These are phyloP conservation scores for Xenus cinereus DNA, from an alignment of 2,113 vertebrate genomes.

Conservation along the genomic window DNA sequence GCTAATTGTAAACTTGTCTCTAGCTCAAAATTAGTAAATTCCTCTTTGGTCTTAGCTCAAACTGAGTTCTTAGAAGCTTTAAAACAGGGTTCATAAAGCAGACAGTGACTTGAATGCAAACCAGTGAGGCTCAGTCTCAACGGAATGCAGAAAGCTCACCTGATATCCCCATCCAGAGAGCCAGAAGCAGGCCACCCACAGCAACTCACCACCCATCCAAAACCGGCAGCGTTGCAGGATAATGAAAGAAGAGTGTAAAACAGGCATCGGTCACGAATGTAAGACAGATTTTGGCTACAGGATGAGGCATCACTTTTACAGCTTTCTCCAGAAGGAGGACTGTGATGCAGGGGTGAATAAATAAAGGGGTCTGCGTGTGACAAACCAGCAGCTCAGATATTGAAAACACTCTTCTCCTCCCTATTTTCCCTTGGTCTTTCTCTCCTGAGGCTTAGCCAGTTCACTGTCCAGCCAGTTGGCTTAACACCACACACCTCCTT, in stretches of 20 bases:
- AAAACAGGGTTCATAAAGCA: background rate
- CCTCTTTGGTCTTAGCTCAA: background rate
- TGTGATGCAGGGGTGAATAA: background rate
- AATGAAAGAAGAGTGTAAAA: background rate
- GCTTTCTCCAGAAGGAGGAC: background rate
- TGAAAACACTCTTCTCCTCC: background rate
- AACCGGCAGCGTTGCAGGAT: background rate
- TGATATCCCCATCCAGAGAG: background rate
- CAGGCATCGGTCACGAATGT: background rate
- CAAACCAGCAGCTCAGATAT: background rate
- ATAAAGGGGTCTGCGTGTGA: background rate
- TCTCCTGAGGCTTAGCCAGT: background rate
- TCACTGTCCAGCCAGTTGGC: background rate
- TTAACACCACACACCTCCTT: background rate
- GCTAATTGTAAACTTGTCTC: background rate
- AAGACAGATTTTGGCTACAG: background rate
- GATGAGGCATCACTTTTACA: background rate
- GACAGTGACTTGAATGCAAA: background rate
- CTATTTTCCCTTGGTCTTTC: background rate
- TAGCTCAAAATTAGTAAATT: background rate
- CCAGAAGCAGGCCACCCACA: background rate
- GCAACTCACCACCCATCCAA: background rate
- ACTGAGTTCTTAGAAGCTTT: background rate
- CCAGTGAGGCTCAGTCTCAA: background rate
- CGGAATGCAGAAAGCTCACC: background rate